phyloP scores from a whole-genome alignment of 2,888 invertebrate genomes.

The Sphaerophoria rueppellii region DNA sequence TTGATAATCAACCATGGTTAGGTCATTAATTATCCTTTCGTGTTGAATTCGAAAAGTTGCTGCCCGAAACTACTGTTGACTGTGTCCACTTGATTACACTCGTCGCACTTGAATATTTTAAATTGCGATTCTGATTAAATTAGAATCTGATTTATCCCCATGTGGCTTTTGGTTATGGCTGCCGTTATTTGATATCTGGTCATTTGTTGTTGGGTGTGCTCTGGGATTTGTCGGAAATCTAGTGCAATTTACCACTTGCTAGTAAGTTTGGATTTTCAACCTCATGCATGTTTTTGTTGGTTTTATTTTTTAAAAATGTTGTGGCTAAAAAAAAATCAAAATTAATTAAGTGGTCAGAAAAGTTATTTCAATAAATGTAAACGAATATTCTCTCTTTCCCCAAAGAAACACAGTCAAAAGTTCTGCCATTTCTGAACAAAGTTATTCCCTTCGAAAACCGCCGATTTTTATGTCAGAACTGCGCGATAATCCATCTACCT shows the following conservation, averaged over 20 bases:
- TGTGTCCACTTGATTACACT: not conserved
- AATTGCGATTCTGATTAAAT: slow-evolving; percentile 35
- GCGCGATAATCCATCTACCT: slow-evolving; percentile 61
- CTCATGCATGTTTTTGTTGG: not conserved
- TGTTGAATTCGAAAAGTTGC: slow-evolving; percentile 17
- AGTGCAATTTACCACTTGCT: slow-evolving; percentile 13
- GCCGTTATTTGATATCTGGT: not conserved
- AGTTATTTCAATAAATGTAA: too few relatives aligned
- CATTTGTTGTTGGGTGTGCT: slow-evolving; percentile 62
- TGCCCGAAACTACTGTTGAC: too few relatives aligned
- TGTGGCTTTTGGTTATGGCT: not conserved
- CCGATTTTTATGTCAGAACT: slow-evolving; percentile 32
- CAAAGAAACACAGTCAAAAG: too few relatives aligned
- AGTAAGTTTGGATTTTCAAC: not conserved
- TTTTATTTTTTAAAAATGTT: not conserved
- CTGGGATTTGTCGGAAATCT: slow-evolving; percentile 3
- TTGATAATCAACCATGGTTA: not conserved
- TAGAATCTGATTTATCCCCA: slow-evolving; percentile 56
- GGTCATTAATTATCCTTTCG: slow-evolving; percentile 40
- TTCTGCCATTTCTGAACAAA: too few relatives aligned
- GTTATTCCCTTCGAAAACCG: too few relatives aligned
- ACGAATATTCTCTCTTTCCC: too few relatives aligned
- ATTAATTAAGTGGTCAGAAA: too few relatives aligned
- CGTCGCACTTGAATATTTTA: slow-evolving; percentile 38
- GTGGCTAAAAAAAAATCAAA: too few relatives aligned